phyloP scores from a whole-genome alignment of 37 sponge, comb jelly and placozoan genomes.

The Theonella swinhoei region DNA sequence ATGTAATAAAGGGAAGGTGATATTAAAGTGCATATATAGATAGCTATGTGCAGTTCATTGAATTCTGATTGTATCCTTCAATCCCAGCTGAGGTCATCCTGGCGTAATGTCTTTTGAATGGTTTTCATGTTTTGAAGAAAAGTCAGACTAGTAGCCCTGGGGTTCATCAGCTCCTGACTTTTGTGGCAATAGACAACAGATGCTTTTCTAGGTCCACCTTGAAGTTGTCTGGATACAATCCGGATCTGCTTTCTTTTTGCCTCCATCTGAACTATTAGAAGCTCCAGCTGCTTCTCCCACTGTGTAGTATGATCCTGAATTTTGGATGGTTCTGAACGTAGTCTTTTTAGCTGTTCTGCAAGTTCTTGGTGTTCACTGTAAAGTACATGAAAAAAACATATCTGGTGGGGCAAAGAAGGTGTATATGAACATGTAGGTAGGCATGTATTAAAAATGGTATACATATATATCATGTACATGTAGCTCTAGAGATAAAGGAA shows the following conservation, averaged over 20 bases:
- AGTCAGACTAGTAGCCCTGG: background rate
- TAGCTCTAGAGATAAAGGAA: too few species aligned
- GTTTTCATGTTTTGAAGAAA: conserved; percentile 55
- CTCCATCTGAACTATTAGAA: conserved; percentile 43
- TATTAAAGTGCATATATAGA: too few species aligned
- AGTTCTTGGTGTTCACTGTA: conserved; percentile 59
- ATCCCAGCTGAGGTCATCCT: conserved; percentile 68
- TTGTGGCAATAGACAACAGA: background rate
- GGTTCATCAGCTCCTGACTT: background rate
- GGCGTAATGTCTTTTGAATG: conserved; percentile 52
- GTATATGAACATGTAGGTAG: too few species aligned
- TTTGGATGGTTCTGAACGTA: background rate
- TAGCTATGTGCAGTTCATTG: too few species aligned
- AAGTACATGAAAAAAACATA: background rate
- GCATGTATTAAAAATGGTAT: too few species aligned
- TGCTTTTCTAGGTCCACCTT: background rate
- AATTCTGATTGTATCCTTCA: too few species aligned
- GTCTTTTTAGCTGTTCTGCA: conserved; percentile 24
- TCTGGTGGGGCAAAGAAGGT: too few species aligned
- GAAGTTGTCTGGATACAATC: conserved; percentile 32
- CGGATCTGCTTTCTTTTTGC: conserved; percentile 56
- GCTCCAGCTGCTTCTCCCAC: conserved; percentile 36
- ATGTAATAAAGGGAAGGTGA: too few species aligned
- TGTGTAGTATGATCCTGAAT: background rate
- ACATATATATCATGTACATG: too few species aligned